Percentiles rank a stretch among this genome's conserved stretches.
phyloP scores from a whole-genome alignment of 2,888 invertebrate species.

The Mechanitis messenoides region DNA sequence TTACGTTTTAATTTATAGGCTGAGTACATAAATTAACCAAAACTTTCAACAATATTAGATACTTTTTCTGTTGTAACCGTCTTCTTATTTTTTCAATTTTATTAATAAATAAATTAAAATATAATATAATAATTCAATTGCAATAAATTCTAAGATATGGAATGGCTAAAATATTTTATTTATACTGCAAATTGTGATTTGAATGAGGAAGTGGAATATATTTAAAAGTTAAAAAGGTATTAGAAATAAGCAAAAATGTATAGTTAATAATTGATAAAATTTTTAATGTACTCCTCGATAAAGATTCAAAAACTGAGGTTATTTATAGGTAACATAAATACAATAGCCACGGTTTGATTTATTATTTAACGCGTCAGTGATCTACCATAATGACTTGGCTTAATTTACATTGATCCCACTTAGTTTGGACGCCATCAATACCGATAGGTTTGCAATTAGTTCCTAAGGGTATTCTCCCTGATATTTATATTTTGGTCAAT shows the following conservation, averaged over 20 bases:
- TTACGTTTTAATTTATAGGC: neutral
- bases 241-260: too few relatives aligned
- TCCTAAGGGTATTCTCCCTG: conserved; percentile 48
- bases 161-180: too few relatives aligned
- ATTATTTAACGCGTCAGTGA: conserved; percentile 39
- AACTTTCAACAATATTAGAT: neutral
- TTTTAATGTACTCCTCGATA: neutral
- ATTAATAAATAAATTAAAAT: too few relatives aligned
- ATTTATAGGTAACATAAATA: neutral
- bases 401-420: conserved; percentile 67
- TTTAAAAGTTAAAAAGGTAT: too few relatives aligned
- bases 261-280: neutral
- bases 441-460: conserved; percentile 70
- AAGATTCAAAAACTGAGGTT: neutral
- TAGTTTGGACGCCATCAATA: conserved; percentile 68
- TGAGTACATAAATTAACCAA: neutral
- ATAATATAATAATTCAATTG: too few relatives aligned
- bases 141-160: too few relatives aligned
- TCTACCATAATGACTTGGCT: conserved; percentile 48
- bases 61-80: too few relatives aligned
- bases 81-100: too few relatives aligned
- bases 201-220: too few relatives aligned
- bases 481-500: conserved; percentile 61
- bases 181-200: too few relatives aligned
- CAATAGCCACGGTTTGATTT: conserved; percentile 8